Conservation (phyloP, 2,113 vertebrate species). For the Platichthys flesus region DNA sequence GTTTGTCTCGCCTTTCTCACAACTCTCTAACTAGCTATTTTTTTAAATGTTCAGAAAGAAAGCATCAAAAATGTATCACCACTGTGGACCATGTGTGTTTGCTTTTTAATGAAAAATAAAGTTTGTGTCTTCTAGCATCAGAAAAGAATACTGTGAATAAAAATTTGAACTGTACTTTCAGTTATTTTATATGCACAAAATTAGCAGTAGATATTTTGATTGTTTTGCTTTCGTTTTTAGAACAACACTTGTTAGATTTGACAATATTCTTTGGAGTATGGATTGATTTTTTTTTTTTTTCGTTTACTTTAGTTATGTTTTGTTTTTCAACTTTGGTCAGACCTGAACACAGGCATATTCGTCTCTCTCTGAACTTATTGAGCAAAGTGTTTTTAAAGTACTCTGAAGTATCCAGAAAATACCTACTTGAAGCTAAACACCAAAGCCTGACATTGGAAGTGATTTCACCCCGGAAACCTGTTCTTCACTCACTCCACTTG, state of each 20-base stretch:
- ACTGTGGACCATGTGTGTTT: conserved; percentile 73
- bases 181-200: conserved; percentile 79
- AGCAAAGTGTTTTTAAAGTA: no score
- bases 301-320: neutral
- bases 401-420: no score
- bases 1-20: no score
- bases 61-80: conserved; percentile 46
- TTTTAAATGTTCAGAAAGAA: conserved; percentile 28
- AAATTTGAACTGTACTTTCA: conserved; percentile 87
- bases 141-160: conserved; percentile 91
- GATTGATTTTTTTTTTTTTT: neutral
- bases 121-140: conserved; percentile 78
- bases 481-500: neutral
- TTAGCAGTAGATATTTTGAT: conserved; percentile 65
- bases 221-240: conserved; percentile 65
- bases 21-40: no score
- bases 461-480: neutral
- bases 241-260: conserved; percentile 70
- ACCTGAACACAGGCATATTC: neutral
- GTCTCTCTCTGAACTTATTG: no score
- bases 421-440: neutral
- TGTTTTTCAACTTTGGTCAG: conserved; percentile 79
- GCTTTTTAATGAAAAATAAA: conserved; percentile 68
- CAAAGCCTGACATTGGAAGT: neutral
- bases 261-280: conserved; percentile 67